Conservation (phyloP, 1,140 invertebrate species). For the Dreissena polymorpha region DNA sequence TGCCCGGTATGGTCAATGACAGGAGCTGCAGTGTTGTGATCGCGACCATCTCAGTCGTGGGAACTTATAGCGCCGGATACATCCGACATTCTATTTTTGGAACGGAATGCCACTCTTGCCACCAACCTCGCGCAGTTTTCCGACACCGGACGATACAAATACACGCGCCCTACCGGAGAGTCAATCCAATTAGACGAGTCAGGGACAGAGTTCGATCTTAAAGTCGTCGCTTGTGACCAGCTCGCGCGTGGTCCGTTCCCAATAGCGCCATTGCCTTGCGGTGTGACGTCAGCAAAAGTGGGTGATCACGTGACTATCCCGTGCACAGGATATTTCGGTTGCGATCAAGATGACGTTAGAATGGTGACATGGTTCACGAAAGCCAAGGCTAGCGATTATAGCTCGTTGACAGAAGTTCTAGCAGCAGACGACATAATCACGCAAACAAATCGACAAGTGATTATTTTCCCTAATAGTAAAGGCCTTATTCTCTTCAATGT, state of each 20-base stretch:
- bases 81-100: too few relatives aligned
- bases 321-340: conserved; percentile 9
- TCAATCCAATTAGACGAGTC: too few relatives aligned
- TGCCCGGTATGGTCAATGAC: too few relatives aligned
- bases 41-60: too few relatives aligned
- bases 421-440: conserved; percentile 1
- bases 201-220: background rate
- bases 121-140: too few relatives aligned
- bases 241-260: conserved; percentile 4
- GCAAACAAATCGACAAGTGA: conserved; percentile 6
- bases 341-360: background rate
- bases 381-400: background rate
- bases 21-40: too few relatives aligned
- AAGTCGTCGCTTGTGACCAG: background rate
- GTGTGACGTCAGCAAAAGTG: background rate
- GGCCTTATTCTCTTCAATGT: too few relatives aligned
- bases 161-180: too few relatives aligned
- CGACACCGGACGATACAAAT: too few relatives aligned
- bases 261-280: background rate
- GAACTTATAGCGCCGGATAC: too few relatives aligned
- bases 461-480: background rate
- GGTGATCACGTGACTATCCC: conserved; percentile 1
- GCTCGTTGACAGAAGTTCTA: background rate
- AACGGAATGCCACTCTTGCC: too few relatives aligned
- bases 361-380: conserved; percentile 23